A percentile compares a stretch with the other conserved stretches of the same genome.
phyloP scores from a whole-genome alignment of 2,113 vertebrate genomes.

The Maccullochella peelii region DNA sequence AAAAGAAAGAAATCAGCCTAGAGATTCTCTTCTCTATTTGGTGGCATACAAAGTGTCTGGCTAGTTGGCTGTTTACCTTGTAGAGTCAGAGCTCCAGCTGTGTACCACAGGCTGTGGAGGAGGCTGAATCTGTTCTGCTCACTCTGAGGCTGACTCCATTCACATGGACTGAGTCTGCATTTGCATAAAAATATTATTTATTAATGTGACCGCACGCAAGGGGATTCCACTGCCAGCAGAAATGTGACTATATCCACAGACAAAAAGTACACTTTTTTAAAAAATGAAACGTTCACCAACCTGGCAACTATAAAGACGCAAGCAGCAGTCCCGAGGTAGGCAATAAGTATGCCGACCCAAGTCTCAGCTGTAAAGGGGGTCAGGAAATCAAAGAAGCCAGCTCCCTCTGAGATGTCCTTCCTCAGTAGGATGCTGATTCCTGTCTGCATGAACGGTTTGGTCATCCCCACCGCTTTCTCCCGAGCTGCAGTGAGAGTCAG shows the following conservation, averaged over 20 bases:
- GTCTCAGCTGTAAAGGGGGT: conserved; percentile 88
- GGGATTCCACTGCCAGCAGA: conserved; percentile 5
- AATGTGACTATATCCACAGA: not conserved
- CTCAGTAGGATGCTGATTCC: conserved; percentile 91
- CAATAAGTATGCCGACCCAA: conserved; percentile 87
- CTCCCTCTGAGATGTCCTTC: conserved; percentile 83
- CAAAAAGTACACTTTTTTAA: too few species aligned
- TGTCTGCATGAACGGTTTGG: conserved; percentile 91
- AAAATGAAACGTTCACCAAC: too few species aligned
- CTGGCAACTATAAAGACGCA: conserved; percentile 88
- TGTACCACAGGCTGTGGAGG: conserved; percentile 90
- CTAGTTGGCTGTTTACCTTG: conserved; percentile 85
- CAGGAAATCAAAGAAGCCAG: conserved; percentile 88
- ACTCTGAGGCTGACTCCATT: conserved; percentile 88
- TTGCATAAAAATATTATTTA: conserved; percentile 2
- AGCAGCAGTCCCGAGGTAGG: conserved; percentile 88
- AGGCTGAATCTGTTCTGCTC: conserved; percentile 87
- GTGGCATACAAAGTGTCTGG: not conserved
- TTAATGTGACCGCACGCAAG: conserved; percentile 13
- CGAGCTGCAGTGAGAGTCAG: conserved; percentile 88
- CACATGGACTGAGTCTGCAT: conserved; percentile 89
- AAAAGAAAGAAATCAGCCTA: not conserved
- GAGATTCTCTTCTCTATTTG: not conserved
- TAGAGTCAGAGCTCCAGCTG: conserved; percentile 87
- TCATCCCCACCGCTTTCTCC: conserved; percentile 89